phyloP scores from a whole-genome alignment of 2,888 invertebrate genomes.

The Eretmocerus hayati region DNA sequence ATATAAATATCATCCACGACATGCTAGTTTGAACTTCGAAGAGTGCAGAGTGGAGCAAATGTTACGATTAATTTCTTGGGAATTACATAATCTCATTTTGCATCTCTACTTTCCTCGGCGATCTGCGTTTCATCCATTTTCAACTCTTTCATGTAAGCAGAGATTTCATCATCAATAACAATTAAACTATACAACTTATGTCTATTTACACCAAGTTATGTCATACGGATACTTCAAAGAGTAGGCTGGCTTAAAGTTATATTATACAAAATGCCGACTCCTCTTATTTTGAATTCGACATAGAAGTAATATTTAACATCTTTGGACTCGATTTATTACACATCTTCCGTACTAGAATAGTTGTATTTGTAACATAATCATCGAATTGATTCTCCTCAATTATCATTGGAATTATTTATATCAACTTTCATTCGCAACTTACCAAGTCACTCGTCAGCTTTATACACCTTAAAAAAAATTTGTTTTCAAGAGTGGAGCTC shows the following conservation, averaged over 20 bases:
- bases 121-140: not conserved
- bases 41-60: constrained; percentile 21
- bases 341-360: constrained; percentile 31
- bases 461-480: not conserved
- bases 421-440: constrained; percentile 11
- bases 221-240: constrained; percentile 29
- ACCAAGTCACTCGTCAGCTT: constrained; percentile 15
- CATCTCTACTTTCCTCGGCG: too few species aligned
- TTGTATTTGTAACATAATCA: constrained; percentile 1
- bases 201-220: constrained; percentile 45
- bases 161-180: constrained; percentile 19
- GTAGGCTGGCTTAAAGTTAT: constrained; percentile 41
- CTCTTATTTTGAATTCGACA: constrained; percentile 25
- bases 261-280: constrained; percentile 42
- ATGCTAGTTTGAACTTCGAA: constrained; percentile 23
- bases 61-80: constrained; percentile 12
- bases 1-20: constrained; percentile 21
- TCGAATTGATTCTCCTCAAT: not conserved
- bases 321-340: constrained; percentile 48
- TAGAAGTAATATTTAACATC: constrained; percentile 44
- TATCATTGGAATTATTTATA: not conserved
- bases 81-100: constrained; percentile 21
- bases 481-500: constrained; percentile 7
- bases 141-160: not conserved
- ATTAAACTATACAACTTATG: constrained; percentile 25